These are phyloP conservation scores for Oenanthe melanoleuca DNA, from an alignment of 2,113 vertebrate species.

Conservation along the genomic window DNA sequence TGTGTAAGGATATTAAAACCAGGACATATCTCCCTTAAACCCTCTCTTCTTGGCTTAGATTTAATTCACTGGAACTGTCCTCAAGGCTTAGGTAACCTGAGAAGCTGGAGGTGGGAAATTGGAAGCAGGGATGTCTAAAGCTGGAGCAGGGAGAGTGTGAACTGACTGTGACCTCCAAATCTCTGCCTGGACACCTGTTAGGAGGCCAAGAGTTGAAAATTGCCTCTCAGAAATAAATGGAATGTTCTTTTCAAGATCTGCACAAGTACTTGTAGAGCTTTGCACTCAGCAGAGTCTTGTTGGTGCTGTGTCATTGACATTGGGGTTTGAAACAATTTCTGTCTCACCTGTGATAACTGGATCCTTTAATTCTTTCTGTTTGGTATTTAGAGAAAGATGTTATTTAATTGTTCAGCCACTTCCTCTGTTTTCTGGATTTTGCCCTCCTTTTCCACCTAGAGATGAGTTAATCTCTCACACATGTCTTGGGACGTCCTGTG, in stretches of 20 bases:
- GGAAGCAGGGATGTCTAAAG: neutral
- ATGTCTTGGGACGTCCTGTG: neutral
- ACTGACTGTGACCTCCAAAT: neutral
- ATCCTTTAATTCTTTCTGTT: neutral
- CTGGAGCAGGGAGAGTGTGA: neutral
- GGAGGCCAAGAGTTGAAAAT: neutral
- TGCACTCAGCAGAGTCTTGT: neutral
- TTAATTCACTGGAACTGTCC: constrained; percentile 28
- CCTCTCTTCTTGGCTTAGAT: neutral
- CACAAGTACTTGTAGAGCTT: neutral
- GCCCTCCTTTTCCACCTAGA: neutral
- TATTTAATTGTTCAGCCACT: neutral
- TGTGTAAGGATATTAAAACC: constrained; percentile 21
- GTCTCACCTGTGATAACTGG: neutral
- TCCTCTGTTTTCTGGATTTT: neutral
- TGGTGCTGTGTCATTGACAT: rapidly evolving
- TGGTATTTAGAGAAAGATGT: neutral
- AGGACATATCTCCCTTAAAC: constrained; percentile 3
- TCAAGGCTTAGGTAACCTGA: neutral
- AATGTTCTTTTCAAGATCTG: neutral
- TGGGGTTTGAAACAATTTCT: neutral
- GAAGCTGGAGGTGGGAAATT: neutral
- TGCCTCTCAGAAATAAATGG: neutral
- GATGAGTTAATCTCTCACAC: neutral
- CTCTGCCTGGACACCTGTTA: constrained; percentile 5